Evolutionary conservation across 1,140 invertebrate species (phyloP).

Genomic region (Thrips palmi): DNA sequence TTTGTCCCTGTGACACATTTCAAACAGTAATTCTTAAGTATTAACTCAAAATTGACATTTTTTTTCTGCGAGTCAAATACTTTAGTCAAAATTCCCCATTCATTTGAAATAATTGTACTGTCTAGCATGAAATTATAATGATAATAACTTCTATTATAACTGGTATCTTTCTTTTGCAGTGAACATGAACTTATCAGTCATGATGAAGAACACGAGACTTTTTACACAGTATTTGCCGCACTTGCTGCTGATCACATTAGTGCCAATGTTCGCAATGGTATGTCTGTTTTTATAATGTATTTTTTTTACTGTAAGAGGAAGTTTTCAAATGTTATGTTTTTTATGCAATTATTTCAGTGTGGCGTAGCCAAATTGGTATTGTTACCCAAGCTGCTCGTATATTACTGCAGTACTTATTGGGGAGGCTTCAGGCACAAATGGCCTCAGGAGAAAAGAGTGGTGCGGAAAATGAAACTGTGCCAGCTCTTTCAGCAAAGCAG

Average conservation of each 20-base stretch:
- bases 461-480: too few relatives aligned
- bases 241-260: conserved; percentile 57
- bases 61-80: not conserved
- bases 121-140: not conserved
- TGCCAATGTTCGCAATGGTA: conserved; percentile 15
- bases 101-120: conserved; percentile 1
- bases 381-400: conserved; percentile 35
- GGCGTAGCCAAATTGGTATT: conserved; percentile 35
- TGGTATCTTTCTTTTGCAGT: conserved; percentile 32
- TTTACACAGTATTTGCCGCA: conserved; percentile 57
- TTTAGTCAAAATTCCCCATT: not conserved
- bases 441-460: conserved; percentile 16
- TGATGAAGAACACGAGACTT: conserved; percentile 51
- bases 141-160: not conserved
- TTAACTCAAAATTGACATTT: conserved; percentile 3
- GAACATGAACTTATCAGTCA: conserved; percentile 53
- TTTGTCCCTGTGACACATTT: too few relatives aligned
- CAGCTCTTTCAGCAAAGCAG: conserved; percentile 29
- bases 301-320: conserved; percentile 8
- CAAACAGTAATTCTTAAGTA: not conserved
- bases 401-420: conserved; percentile 33
- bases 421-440: too few relatives aligned
- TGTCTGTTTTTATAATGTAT: conserved; percentile 5
- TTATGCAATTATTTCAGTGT: conserved; percentile 28
- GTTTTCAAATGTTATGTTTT: conserved; percentile 10